phyloP scores from a whole-genome alignment of 2,888 invertebrate genomes.

The Morpho helenor region DNA sequence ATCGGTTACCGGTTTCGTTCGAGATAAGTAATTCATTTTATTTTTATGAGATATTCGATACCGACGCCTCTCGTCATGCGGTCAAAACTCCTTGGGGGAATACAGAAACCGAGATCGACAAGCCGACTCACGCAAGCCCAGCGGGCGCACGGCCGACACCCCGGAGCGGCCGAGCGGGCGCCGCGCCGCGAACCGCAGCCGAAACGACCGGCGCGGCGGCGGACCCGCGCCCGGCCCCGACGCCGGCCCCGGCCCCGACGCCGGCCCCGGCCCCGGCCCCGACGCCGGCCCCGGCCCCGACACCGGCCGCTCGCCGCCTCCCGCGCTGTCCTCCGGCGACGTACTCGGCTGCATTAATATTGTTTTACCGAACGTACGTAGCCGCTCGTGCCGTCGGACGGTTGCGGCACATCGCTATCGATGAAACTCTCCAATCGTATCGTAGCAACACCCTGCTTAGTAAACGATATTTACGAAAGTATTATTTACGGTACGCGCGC shows the following conservation, averaged over 20 bases:
- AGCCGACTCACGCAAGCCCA: conserved; percentile 52
- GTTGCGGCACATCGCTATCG: no score
- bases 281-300: no score
- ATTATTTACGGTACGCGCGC: no score
- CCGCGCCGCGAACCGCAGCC: conserved; percentile 60
- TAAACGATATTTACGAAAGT: no score
- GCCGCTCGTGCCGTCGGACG: no score
- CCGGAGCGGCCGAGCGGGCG: conserved; percentile 64
- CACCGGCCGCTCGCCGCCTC: not conserved
- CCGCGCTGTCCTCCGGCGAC: not conserved
- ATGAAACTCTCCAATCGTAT: no score
- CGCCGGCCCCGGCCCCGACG: conserved; percentile 14
- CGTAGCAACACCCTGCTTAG: no score
- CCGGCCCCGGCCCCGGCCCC: not conserved
- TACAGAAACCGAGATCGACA: conserved; percentile 14
- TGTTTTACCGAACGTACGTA: no score
- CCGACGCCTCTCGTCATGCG: no score
- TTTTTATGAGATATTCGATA: no score
- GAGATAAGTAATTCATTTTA: no score
- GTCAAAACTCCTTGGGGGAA: not conserved
- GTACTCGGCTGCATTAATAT: not conserved
- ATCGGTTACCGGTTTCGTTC: no score
- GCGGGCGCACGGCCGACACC: conserved; percentile 56
- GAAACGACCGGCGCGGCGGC: conserved; percentile 41
- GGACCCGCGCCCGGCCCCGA: conserved; percentile 15